These are phyloP conservation scores for Clepsis dumicolana DNA, from an alignment of 2,888 invertebrate species.

Conservation along the genomic window DNA sequence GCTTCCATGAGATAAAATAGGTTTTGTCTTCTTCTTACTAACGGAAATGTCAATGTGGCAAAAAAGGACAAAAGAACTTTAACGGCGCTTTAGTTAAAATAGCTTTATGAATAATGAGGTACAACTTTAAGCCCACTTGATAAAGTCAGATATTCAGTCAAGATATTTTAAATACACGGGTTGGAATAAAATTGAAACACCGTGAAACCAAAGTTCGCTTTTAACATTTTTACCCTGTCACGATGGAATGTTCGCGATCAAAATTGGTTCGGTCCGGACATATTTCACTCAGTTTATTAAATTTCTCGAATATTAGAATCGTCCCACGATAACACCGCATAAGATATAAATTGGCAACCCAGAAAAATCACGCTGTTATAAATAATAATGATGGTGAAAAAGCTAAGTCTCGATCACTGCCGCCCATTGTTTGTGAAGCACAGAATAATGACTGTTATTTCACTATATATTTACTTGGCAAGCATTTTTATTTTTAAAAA, in stretches of 20 bases:
- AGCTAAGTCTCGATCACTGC: too few species aligned
- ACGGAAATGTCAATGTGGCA: too few species aligned
- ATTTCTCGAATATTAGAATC: background rate
- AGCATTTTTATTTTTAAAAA: slow-evolving; percentile 1
- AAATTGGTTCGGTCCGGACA: background rate
- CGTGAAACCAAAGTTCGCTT: background rate
- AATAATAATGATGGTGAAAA: too few species aligned
- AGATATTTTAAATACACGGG: background rate
- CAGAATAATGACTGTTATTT: background rate
- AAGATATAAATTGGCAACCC: too few species aligned
- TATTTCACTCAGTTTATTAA: slow-evolving; percentile 10
- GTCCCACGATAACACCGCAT: too few species aligned
- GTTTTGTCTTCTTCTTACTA: too few species aligned
- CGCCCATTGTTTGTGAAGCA: background rate
- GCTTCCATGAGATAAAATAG: too few species aligned
- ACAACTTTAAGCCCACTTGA: too few species aligned
- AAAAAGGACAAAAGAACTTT: too few species aligned
- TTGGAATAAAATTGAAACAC: background rate
- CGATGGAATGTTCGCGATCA: background rate
- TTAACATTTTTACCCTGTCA: background rate
- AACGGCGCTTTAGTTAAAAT: too few species aligned
- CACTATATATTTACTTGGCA: background rate
- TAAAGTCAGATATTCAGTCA: background rate
- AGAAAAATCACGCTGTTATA: too few species aligned
- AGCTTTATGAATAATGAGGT: too few species aligned